Conservation (phyloP, 2,113 vertebrate genomes). For the Tychaedon coryphoeus region DNA sequence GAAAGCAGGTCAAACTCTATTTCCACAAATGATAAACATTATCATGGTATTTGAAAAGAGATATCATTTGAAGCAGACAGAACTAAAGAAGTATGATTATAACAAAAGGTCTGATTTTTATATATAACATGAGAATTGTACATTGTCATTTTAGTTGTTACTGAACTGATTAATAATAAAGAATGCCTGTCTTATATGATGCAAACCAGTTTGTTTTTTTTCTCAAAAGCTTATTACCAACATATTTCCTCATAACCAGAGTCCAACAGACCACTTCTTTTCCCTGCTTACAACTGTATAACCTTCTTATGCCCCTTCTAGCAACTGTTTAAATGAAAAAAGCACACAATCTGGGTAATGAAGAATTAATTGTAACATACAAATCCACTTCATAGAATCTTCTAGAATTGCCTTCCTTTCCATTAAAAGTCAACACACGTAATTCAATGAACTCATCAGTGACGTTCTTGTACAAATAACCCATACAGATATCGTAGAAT, state of each 20-base stretch:
- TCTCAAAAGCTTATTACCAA: not conserved
- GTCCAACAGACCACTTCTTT: not conserved
- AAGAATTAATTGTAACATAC: accelerated
- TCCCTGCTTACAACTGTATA: not conserved
- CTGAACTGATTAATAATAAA: not conserved
- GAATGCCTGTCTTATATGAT: not conserved
- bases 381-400: not conserved
- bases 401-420: accelerated
- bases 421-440: not conserved
- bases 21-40: no score
- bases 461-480: not conserved
- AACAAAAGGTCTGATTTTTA: no score
- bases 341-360: not conserved
- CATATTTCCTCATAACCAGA: not conserved
- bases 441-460: not conserved
- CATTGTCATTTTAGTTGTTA: not conserved
- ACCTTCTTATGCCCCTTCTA: not conserved
- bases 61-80: no score
- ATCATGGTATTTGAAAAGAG: no score
- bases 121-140: not conserved
- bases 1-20: no score
- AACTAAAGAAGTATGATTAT: no score
- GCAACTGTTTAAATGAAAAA: not conserved
- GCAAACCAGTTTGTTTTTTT: not conserved
- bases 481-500: not conserved